Base-by-base conservation (phyloP, 2,888 invertebrate genomes). In the Caradrina clavipalpis region DNA sequence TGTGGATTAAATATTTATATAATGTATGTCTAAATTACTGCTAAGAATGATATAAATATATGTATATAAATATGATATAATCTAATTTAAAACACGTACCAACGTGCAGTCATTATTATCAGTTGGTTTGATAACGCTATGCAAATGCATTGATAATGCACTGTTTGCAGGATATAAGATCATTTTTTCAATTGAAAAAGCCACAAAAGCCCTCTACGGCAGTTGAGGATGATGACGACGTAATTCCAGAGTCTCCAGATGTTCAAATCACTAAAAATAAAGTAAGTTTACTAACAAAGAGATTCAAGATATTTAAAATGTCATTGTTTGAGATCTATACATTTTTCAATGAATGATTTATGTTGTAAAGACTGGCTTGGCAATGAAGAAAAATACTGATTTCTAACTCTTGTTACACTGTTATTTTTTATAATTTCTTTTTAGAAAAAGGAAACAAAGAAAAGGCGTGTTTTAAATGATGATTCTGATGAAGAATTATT, bases 141-240 rank as follows among this genome's bases (percentile, higher is more conserved):
- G 57, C 17, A 31, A 8, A 22, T 39, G 15, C n/a, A 54, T 42
- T 55, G 15, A 39, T 39, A 57, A 19, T 54, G 13, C 26, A 51
- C 13, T 54, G 3, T 54, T 73, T 73, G 49, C 83, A 97, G 97
- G 97, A 97, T 91, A 97, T 97, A 71, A 93, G 97, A 86, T 96
- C 96, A 56, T 97, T 93, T 88, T 97, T 97, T 81, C 84, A 86
- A 67, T 77, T 89, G 42, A 90, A 94, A 78, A 91, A 90, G 68
- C 78, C 84, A 31, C 82, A 73, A 70, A 85, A 86, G 79, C 75
- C 78, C n/a, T 86, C 82, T 21, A 13, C 51, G 19, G 21, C 39
- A 65, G 91, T 92, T 62, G 94, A 96, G 90, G 88, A 96, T 83
- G 96, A 95, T 87, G 97, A 97, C 83, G 97, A 97, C 84, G 91